Evolutionary conservation across 1,140 invertebrate genomes (phyloP), one percentile per base, ranked within the genome.

Genomic region (Homarus americanus): DNA sequence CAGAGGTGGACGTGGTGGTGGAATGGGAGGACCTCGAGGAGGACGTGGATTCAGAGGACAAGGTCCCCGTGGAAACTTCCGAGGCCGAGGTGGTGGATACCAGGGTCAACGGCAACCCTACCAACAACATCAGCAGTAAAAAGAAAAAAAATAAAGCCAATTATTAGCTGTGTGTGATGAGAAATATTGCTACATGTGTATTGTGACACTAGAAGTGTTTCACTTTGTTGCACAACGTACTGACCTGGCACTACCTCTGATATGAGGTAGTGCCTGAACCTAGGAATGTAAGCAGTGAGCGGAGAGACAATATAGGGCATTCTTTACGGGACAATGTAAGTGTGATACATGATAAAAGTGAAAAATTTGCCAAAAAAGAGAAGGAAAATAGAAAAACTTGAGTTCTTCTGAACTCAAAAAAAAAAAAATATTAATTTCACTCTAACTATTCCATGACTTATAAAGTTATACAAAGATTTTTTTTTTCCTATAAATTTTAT

Each of bases 241-340:
- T 84, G 88, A 75, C 72, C 49, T 83, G 49, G 80, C 69, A 83
- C 66, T 82, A 40, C 69, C 34, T 28, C 34, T 83, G 80, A 53
- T 90, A 34, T 34, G 32, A 38, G 86, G 53, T 72, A 78, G 84
- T 69, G 72, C 88, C 53, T 90, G 44, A 90, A 82, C 80, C 36
- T 72, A 36, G 44, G 44, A 49, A 44, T 80, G 78, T 53, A 34
- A 82, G 44, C 80, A 76, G 66, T 90, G 69, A 90, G 78, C 82
- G 88, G 88, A 90, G 88, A 90, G 88, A 90, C 88, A 84, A 80
- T 90, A 90, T 82, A 90, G 88, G 88, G 88, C 88, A 90, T 90
- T 90, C 88, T 90, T 90, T 72, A 90, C 88, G 88, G 88, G 88
- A 90, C 88, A 90, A 90, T 90, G 41, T 90, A 76, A 44, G 87